Conservation (phyloP, 2,888 invertebrate species). For the Petrolisthes cinctipes region DNA sequence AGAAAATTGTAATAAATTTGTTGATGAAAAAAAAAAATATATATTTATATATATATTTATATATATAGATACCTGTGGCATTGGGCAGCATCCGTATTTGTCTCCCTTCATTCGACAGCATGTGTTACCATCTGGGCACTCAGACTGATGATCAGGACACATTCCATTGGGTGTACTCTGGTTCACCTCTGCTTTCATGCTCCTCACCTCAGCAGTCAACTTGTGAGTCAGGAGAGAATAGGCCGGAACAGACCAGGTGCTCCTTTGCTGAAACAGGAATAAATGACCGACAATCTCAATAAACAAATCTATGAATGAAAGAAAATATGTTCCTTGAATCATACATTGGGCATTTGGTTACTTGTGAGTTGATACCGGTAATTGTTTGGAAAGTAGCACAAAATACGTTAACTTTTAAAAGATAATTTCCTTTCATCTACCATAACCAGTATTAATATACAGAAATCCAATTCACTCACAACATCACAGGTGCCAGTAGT, state of each 20-base stretch:
- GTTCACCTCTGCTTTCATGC: background rate
- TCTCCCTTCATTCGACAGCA: constrained; percentile 31
- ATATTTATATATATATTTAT: too few species aligned
- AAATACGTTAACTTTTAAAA: too few species aligned
- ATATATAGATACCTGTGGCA: constrained; percentile 18
- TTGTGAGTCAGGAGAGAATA: background rate
- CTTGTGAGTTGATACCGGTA: background rate
- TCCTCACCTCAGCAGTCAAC: background rate
- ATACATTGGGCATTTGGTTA: too few species aligned
- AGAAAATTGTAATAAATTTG: too few species aligned
- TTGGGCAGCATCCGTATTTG: constrained; percentile 46
- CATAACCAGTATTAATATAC: too few species aligned
- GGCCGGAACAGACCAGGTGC: constrained; percentile 11
- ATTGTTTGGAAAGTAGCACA: too few species aligned
- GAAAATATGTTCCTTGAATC: too few species aligned
- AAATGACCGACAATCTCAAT: too few species aligned
- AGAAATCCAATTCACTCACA: constrained; percentile 2
- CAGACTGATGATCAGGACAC: constrained; percentile 35
- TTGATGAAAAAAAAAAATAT: too few species aligned
- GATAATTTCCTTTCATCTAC: too few species aligned
- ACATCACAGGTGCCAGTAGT: constrained; percentile 46
- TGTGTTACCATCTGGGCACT: constrained; percentile 31
- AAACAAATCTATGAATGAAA: too few species aligned
- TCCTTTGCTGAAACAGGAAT: constrained; percentile 18
- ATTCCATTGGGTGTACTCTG: background rate